phyloP scores from a whole-genome alignment of 1,140 invertebrate genomes.

The Drosophila melanogaster region Release_6_plus_ISO1_MT NC_004354.4:21353001-21353500 shows the following conservation, averaged over 20 bases:
- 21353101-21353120: conserved; percentile 80
- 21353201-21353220: conserved; percentile 22
- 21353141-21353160: conserved; percentile 18
- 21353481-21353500: conserved; percentile 20
- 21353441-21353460: conserved; percentile 78
- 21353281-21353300: conserved; percentile 68
- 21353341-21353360: conserved; percentile 36
- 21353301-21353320: conserved; percentile 57
- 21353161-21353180: conserved; percentile 25
- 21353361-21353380: conserved; percentile 18
- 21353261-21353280: conserved; percentile 69
- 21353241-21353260: conserved; percentile 9
- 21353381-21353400: background rate
- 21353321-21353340: conserved; percentile 34
- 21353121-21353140: conserved; percentile 79
- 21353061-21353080: conserved; percentile 47
- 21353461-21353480: conserved; percentile 26
- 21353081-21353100: conserved; percentile 78
- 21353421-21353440: conserved; percentile 84
- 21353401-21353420: conserved; percentile 45
- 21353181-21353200: conserved; percentile 39
- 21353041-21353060: conserved; percentile 26
- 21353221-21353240: conserved; percentile 21
- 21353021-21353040: conserved; percentile 7
- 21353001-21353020: conserved; percentile 5